Percentiles rank a stretch among this genome's conserved stretches.
These are phyloP conservation scores for Cantharis rufa DNA, from an alignment of 2,888 invertebrate species.

Conservation along the genomic window DNA sequence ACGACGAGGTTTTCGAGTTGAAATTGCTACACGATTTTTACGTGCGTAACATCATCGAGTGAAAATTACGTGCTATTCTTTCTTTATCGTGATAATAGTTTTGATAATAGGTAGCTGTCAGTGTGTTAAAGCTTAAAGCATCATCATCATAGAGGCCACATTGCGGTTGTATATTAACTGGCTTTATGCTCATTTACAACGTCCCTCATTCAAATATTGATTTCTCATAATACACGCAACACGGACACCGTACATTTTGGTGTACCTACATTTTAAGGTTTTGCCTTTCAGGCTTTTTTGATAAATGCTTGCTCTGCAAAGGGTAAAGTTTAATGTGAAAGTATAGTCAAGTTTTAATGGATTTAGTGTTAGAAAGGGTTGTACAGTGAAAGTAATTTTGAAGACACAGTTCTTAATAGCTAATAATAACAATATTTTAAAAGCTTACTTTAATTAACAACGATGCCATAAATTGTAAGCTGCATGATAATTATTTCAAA, in stretches of 20 bases:
- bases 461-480: background rate
- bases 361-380: background rate
- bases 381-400: background rate
- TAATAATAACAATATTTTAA: background rate
- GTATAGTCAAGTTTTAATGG: background rate
- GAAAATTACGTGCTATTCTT: conserved; percentile 10
- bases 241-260: conserved; percentile 12
- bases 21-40: conserved; percentile 2
- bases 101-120: conserved; percentile 16
- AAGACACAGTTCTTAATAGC: background rate
- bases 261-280: conserved; percentile 7
- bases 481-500: background rate
- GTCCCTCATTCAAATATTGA: conserved; percentile 21
- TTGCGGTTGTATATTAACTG: conserved; percentile 17
- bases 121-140: conserved; percentile 12
- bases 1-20: background rate
- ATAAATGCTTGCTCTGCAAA: conserved; percentile 5
- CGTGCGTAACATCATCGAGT: conserved; percentile 12
- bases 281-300: conserved; percentile 6
- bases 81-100: conserved; percentile 16
- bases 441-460: background rate
- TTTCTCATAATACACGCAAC: conserved; percentile 21
- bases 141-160: conserved; percentile 20
- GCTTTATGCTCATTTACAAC: conserved; percentile 21
- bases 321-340: conserved; percentile 2